These are phyloP conservation scores for Tipula unca DNA, from an alignment of 2,888 invertebrate genomes.

Conservation along the genomic window DNA sequence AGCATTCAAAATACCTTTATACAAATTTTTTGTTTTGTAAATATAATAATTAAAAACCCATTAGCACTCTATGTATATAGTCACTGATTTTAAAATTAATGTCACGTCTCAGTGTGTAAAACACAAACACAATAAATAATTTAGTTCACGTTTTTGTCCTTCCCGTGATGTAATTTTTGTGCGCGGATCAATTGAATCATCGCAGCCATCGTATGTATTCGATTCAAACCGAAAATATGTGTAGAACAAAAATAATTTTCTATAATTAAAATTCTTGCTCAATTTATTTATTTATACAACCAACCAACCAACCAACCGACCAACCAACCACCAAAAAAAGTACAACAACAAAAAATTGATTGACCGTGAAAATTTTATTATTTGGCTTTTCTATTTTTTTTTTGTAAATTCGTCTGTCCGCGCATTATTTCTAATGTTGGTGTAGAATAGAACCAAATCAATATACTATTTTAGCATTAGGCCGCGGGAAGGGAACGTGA, in stretches of 20 bases:
- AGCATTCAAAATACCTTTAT: not conserved
- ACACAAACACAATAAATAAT: not conserved
- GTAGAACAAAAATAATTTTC: not conserved
- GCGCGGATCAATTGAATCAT: not conserved
- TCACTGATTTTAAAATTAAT: not conserved
- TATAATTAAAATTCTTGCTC: slow-evolving; percentile 14
- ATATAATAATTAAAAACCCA: not conserved
- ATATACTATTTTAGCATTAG: not conserved
- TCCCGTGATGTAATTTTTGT: not conserved
- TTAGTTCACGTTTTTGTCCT: not conserved
- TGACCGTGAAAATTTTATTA: slow-evolving; percentile 14
- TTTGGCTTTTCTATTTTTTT: not conserved
- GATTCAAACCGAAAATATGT: not conserved
- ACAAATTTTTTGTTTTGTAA: not conserved
- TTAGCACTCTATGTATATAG: not conserved
- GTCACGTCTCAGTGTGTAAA: not conserved
- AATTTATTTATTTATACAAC: slow-evolving; percentile 9
- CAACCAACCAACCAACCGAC: not conserved
- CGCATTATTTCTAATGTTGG: not conserved
- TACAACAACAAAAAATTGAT: not conserved
- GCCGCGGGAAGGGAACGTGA: not conserved
- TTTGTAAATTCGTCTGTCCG: not conserved
- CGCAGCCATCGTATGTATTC: not conserved
- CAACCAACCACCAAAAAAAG: too few relatives aligned
- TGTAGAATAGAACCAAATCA: not conserved